Conservation (phyloP, 2,888 invertebrate genomes). For the Cantharis flavilabris region DNA sequence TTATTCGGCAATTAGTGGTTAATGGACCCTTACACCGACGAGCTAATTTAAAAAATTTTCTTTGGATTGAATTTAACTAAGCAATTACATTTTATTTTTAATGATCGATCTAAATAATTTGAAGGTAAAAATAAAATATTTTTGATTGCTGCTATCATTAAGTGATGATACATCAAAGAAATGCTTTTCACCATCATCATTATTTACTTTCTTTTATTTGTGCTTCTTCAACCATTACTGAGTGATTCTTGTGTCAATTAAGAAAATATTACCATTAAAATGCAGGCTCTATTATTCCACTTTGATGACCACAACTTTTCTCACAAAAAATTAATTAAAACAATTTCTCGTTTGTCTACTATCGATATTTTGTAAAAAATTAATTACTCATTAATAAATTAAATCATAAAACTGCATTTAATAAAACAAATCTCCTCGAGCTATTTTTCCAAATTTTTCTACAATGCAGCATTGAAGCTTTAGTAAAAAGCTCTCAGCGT, state of each 20-base stretch:
- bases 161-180: conserved; percentile 20
- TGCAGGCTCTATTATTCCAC: conserved; percentile 35
- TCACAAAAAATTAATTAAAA: background rate
- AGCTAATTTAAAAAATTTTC: conserved; percentile 33
- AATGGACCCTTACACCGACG: conserved; percentile 35
- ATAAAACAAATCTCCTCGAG: background rate
- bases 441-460: background rate
- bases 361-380: background rate
- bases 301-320: conserved; percentile 12
- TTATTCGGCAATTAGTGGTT: conserved; percentile 39
- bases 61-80: conserved; percentile 1
- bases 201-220: conserved; percentile 21
- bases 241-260: conserved; percentile 33
- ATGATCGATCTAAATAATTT: background rate
- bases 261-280: conserved; percentile 38
- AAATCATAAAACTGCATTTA: background rate
- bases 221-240: conserved; percentile 28
- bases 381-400: background rate
- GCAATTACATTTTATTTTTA: conserved; percentile 6
- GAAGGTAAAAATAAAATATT: background rate
- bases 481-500: background rate
- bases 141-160: conserved; percentile 17
- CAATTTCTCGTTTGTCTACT: background rate
- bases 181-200: conserved; percentile 12
- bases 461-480: background rate